Percentiles rank a stretch among this genome's conserved stretches.
phyloP scores from a whole-genome alignment of 2,113 vertebrate species.

The Eidolon helvum region DNA sequence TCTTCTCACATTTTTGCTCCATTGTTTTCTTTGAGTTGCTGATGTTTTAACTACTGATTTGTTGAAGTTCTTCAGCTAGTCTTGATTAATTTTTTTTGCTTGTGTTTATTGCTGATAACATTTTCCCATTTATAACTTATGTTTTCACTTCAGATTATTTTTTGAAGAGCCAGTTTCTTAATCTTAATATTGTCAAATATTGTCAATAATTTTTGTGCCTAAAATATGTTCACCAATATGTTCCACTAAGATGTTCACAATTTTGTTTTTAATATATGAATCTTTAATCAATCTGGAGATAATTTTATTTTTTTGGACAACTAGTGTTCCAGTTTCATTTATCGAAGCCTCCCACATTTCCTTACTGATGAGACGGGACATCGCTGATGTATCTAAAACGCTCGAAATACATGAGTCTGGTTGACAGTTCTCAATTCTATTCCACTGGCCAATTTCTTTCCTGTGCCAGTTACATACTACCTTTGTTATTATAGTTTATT shows the following conservation, averaged over 20 bases:
- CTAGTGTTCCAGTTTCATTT: neutral
- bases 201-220: neutral
- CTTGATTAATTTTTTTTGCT: neutral
- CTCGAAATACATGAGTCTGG: neutral
- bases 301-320: neutral
- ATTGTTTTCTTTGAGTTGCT: neutral
- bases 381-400: neutral
- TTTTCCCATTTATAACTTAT: neutral
- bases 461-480: neutral
- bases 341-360: neutral
- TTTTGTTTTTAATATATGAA: neutral
- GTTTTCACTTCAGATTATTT: slow-evolving; percentile 22
- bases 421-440: neutral
- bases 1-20: neutral
- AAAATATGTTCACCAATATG: slow-evolving; percentile 29
- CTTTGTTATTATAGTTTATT: neutral
- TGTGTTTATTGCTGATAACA: neutral
- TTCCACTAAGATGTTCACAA: neutral
- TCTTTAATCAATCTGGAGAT: neutral
- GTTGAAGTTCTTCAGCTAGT: neutral
- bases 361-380: neutral
- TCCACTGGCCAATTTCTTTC: neutral
- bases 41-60: neutral
- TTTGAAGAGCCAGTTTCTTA: slow-evolving; percentile 2
- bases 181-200: slow-evolving; percentile 41